Base-by-base conservation (phyloP, 2,113 vertebrate species). In the Terrapene triunguis region DNA sequence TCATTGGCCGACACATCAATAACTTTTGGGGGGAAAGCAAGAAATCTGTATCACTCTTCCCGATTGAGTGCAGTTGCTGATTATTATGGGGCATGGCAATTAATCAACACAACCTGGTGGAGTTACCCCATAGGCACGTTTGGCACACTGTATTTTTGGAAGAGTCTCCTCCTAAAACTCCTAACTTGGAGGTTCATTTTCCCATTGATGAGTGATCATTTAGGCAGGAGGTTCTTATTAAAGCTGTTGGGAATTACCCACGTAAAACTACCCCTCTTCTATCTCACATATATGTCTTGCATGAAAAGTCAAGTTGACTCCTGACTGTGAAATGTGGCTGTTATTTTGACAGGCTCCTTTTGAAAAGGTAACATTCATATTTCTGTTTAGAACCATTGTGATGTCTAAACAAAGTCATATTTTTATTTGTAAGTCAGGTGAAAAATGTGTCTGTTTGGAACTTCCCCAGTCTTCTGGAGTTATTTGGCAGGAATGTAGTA, bases 271-370 rank as follows among this genome's bases (percentile, higher is more conserved):
- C 25, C 55, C 84, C 69, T 78, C 69, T 78, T 80, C 90, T 89
- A 82, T 80, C 82, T 89, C 44, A 55, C 74, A 14, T 94, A 29
- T 92, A 95, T 95, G 83, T 90, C 94, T 93, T 92, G 86, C 62
- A 47, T 29, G 32, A 92, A 72, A 59, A 85, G 83, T 94, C 92
- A 94, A 95, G 85, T 50, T 88, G 95, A 87, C 88, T 50, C 76
- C 82, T 85, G 69, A 74, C 78, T 92, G 94, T 84, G 92, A 94
- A 92, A 85, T 81, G 86, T 3, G 3, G 94, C 93, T 94, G 11
- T 93, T 96, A 10, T 93, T 97, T 97, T 98, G 97, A 97, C 97
- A 97, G 82, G 62, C 95, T 95, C 94, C 92, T 96, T 97, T 89
- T 96, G 89, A 94, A 80, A 89, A 96, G 92, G 89, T 42, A 24